These are phyloP conservation scores for Leptura quadrifasciata DNA, from an alignment of 2,888 invertebrate genomes.

Conservation along the genomic window DNA sequence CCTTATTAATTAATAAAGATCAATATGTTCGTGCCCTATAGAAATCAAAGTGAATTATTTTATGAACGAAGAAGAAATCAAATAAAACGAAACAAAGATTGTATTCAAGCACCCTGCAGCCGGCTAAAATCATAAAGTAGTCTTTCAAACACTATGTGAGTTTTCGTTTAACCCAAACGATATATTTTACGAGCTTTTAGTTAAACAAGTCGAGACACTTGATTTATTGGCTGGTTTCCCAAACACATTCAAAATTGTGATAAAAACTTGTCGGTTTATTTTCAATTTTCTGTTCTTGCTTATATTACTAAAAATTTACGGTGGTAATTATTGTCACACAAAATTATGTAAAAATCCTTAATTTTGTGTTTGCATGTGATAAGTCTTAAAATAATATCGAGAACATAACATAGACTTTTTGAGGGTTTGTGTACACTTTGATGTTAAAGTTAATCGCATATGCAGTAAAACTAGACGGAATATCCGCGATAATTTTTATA, in stretches of 20 bases:
- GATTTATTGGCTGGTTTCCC: slow-evolving; percentile 60
- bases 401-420: too few species aligned
- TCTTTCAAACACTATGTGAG: slow-evolving; percentile 45
- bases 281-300: slow-evolving; percentile 24
- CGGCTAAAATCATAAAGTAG: slow-evolving; percentile 10
- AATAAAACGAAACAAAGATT: not conserved
- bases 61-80: not conserved
- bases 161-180: slow-evolving; percentile 63
- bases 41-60: too few species aligned
- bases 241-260: slow-evolving; percentile 53
- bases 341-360: not conserved
- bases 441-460: too few species aligned
- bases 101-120: not conserved
- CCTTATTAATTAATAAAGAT: too few species aligned
- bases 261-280: slow-evolving; percentile 46
- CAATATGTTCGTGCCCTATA: too few species aligned
- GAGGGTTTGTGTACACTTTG: too few species aligned
- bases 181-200: slow-evolving; percentile 68
- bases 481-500: too few species aligned
- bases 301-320: slow-evolving; percentile 2
- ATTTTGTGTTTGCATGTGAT: not conserved
- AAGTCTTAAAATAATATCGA: too few species aligned
- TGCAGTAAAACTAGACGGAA: too few species aligned
- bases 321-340: not conserved
- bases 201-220: slow-evolving; percentile 66